Evolutionary conservation across 2,888 invertebrate genomes (phyloP).

Genomic region (Exocentrus adspersus): DNA sequence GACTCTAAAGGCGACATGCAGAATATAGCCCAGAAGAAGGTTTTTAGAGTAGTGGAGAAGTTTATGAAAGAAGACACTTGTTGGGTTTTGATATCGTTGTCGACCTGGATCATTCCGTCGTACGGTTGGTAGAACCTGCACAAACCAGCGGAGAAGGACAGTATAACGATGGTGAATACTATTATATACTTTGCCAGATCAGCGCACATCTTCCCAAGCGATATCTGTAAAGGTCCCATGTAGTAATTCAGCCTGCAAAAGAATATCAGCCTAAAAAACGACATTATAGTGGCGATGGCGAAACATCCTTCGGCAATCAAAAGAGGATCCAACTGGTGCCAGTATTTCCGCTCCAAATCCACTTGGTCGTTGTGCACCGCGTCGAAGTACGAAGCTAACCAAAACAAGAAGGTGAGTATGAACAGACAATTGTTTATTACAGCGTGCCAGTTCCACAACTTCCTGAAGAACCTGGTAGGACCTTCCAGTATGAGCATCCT

Average conservation of each 20-base stretch:
- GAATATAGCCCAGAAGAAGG: slow-evolving; percentile 77
- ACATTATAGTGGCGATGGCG: slow-evolving; percentile 73
- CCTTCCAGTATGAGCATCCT: slow-evolving; percentile 70
- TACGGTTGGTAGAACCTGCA: slow-evolving; percentile 74
- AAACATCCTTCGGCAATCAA: slow-evolving; percentile 74
- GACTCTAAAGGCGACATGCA: slow-evolving; percentile 74
- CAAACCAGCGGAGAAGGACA: slow-evolving; percentile 71
- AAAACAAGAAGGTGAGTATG: slow-evolving; percentile 70
- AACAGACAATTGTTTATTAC: slow-evolving; percentile 70
- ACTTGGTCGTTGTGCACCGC: slow-evolving; percentile 62
- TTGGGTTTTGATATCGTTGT: slow-evolving; percentile 68
- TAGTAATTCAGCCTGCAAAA: slow-evolving; percentile 72
- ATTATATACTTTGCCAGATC: slow-evolving; percentile 72
- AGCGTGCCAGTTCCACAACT: slow-evolving; percentile 73
- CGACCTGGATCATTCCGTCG: slow-evolving; percentile 64
- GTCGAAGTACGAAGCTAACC: slow-evolving; percentile 70
- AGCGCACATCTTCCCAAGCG: slow-evolving; percentile 74
- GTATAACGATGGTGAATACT: slow-evolving; percentile 70
- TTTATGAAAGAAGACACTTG: slow-evolving; percentile 71
- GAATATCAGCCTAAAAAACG: slow-evolving; percentile 72
- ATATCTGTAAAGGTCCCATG: slow-evolving; percentile 74
- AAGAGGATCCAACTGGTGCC: slow-evolving; percentile 73
- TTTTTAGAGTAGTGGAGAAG: slow-evolving; percentile 69
- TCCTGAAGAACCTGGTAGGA: slow-evolving; percentile 67
- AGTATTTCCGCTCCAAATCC: slow-evolving; percentile 71